Evolutionary conservation across 2,113 vertebrate genomes (phyloP).

Genomic region (Recurvirostra avosetta): DNA sequence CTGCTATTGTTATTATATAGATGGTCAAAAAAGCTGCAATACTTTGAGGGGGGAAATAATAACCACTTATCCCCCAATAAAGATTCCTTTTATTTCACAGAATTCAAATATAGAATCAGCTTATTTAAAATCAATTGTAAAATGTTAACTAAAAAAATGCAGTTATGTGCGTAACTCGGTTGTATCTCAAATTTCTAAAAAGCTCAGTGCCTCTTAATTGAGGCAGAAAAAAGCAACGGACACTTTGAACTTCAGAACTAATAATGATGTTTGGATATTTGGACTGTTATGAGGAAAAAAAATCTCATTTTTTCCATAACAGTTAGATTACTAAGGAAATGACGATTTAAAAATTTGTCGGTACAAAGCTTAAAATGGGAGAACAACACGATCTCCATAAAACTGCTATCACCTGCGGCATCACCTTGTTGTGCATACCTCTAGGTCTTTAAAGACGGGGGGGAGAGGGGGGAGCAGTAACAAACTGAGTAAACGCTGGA

Average conservation of each 20-base stretch:
- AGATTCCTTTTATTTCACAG: neutral
- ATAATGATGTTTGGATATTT: neutral
- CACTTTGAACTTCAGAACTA: neutral
- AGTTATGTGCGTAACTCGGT: neutral
- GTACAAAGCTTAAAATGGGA: neutral
- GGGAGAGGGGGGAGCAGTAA: neutral
- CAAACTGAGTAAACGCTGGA: neutral
- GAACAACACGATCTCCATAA: neutral
- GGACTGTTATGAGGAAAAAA: neutral
- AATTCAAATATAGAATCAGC: neutral
- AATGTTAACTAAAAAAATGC: neutral
- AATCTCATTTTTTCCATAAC: neutral
- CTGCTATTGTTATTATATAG: neutral
- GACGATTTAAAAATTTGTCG: neutral
- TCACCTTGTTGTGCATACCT: fast-evolving
- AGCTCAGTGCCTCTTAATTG: neutral
- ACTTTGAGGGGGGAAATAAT: neutral
- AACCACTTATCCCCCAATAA: neutral
- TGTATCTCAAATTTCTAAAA: neutral
- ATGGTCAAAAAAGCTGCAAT: neutral
- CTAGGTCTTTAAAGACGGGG: neutral
- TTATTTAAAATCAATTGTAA: neutral
- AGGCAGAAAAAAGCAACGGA: neutral
- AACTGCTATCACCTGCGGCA: neutral
- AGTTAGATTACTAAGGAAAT: neutral